Evolutionary conservation across 2,797 vertebrate species (phyloP).

Genomic region (Limosa lapponica): DNA sequence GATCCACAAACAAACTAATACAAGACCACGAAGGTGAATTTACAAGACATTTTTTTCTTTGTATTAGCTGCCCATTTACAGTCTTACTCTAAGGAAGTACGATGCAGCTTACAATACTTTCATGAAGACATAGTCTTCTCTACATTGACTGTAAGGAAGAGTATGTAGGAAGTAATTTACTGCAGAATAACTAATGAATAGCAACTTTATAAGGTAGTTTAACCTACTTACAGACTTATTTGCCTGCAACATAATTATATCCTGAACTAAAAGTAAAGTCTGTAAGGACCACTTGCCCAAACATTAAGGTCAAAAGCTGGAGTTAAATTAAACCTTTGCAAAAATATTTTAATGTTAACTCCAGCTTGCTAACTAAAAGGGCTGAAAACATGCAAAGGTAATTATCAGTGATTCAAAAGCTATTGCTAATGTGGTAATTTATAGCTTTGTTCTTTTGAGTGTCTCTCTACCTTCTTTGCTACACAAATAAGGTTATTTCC

Average conservation of each 20-base stretch:
- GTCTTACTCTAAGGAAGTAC: neutral
- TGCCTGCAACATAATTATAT: neutral
- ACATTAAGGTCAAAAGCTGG: neutral
- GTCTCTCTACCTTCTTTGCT: conserved; percentile 3
- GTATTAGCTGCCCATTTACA: neutral
- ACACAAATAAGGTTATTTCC: conserved; percentile 30
- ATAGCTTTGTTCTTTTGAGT: neutral
- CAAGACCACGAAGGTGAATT: neutral
- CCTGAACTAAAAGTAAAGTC: neutral
- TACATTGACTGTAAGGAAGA: neutral
- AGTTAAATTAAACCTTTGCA: neutral
- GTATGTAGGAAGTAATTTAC: neutral
- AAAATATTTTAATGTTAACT: neutral
- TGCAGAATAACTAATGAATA: neutral
- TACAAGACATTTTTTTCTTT: neutral
- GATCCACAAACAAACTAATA: neutral
- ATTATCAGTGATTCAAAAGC: conserved; percentile 9
- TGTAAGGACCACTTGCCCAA: neutral
- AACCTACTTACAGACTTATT: neutral
- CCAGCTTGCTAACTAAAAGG: neutral
- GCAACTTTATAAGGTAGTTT: neutral
- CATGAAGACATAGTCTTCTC: neutral
- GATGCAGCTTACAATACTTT: neutral
- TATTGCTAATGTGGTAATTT: neutral
- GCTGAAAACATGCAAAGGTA: neutral